Evolutionary conservation across 2,888 invertebrate genomes (phyloP).

Genomic region (Cybosia mesomella): DNA sequence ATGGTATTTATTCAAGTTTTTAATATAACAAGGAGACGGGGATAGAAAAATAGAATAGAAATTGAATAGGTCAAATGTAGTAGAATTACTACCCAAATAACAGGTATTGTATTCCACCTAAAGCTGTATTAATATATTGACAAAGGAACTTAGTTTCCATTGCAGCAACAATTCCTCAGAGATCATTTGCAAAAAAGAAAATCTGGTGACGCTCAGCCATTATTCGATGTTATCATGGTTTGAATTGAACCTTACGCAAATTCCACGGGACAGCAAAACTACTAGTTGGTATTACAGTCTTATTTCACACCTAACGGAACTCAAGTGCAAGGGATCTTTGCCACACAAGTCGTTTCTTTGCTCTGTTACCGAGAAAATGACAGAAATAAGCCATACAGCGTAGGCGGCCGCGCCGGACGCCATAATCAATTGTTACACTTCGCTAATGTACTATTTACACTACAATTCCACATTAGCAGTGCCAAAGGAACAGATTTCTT

Average conservation of each 20-base stretch:
- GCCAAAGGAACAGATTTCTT: slow-evolving; percentile 70
- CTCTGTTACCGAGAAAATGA: slow-evolving; percentile 74
- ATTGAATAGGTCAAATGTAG: not conserved
- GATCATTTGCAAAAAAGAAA: not conserved
- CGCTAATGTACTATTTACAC: slow-evolving; percentile 78
- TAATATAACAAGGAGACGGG: not conserved
- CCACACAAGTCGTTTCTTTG: slow-evolving; percentile 79
- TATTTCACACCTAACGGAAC: slow-evolving; percentile 68
- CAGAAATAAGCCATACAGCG: slow-evolving; percentile 68
- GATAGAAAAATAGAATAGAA: not conserved
- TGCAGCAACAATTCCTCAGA: not conserved
- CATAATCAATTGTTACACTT: slow-evolving; percentile 72
- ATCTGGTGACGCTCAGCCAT: not conserved
- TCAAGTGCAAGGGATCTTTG: slow-evolving; percentile 60
- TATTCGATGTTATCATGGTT: not conserved
- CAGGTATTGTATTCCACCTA: not conserved
- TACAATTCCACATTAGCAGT: slow-evolving; percentile 65
- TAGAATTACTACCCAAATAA: not conserved
- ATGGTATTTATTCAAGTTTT: slow-evolving; percentile 10
- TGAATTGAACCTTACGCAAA: not conserved
- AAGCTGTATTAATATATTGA: not conserved
- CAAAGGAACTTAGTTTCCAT: not conserved
- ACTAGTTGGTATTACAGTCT: slow-evolving; percentile 44
- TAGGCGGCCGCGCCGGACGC: slow-evolving; percentile 62
- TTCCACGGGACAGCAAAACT: not conserved